These are phyloP conservation scores for Callopanchax toddi DNA, from an alignment of 2,113 vertebrate species.

Conservation along the genomic window DNA sequence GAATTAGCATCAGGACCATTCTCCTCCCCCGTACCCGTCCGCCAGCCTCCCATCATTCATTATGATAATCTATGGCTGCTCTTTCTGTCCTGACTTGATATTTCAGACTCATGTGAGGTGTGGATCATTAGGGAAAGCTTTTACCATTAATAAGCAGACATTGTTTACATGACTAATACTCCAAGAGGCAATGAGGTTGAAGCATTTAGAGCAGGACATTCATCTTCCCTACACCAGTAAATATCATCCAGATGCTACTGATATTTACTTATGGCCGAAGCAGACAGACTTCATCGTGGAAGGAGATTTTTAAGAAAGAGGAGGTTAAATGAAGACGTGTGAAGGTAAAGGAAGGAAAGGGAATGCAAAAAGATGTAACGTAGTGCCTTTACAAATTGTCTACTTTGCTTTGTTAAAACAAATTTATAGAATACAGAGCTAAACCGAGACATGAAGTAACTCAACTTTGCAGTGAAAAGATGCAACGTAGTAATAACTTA, in stretches of 20 bases:
- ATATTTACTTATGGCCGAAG: slow-evolving; percentile 54
- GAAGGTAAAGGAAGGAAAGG: neutral
- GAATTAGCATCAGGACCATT: slow-evolving; percentile 69
- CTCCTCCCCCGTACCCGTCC: slow-evolving; percentile 62
- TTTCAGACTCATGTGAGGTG: slow-evolving; percentile 76
- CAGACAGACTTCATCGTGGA: slow-evolving; percentile 34
- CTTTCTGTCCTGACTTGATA: slow-evolving; percentile 76
- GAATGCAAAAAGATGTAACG: neutral
- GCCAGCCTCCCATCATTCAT: slow-evolving; percentile 70
- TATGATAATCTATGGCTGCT: slow-evolving; percentile 76
- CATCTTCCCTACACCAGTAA: slow-evolving; percentile 75
- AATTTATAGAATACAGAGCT: neutral
- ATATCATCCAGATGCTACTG: slow-evolving; percentile 67
- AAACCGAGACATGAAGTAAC: slow-evolving; percentile 1
- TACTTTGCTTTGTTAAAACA: slow-evolving; percentile 16
- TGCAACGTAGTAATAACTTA: neutral
- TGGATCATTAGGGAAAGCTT: slow-evolving; percentile 79
- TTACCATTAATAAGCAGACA: slow-evolving; percentile 77
- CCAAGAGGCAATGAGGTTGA: slow-evolving; percentile 72
- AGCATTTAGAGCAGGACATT: slow-evolving; percentile 69
- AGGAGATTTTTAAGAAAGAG: slow-evolving; percentile 15
- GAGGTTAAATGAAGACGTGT: neutral
- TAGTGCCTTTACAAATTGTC: neutral
- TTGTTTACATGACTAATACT: slow-evolving; percentile 78
- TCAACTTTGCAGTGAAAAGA: neutral